phyloP scores from a whole-genome alignment of 2,113 vertebrate species.

The Onychostruthus taczanowskii region DNA sequence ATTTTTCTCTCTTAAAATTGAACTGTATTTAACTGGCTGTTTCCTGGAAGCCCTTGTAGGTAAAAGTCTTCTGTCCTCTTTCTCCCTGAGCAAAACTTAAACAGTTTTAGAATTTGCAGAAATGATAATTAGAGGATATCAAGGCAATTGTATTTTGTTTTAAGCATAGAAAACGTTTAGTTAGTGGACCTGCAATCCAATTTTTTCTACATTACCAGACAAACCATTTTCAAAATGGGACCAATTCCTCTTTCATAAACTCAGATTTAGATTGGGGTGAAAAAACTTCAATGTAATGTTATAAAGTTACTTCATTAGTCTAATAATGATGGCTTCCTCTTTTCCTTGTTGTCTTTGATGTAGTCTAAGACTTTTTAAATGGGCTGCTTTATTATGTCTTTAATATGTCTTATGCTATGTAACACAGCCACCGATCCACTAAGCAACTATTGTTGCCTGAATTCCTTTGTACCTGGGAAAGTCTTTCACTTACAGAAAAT shows the following conservation, averaged over 20 bases:
- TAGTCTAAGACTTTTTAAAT: not conserved
- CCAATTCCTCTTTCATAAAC: not conserved
- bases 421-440: not conserved
- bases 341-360: constrained; percentile 4
- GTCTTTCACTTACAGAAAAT: not conserved
- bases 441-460: not conserved
- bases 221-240: constrained; percentile 10
- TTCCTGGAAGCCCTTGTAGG: not conserved
- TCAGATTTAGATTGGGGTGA: not conserved
- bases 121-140: not conserved
- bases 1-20: not conserved
- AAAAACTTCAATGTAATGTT: not conserved
- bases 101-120: not conserved
- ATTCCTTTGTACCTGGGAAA: not conserved
- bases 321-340: not conserved
- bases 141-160: not conserved
- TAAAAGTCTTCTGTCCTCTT: not conserved
- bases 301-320: not conserved
- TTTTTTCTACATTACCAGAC: not conserved
- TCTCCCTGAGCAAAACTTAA: not conserved
- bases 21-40: not conserved
- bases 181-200: not conserved
- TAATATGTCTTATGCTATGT: not conserved
- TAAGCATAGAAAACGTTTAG: not conserved
- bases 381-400: not conserved